Evolutionary conservation across 2,888 invertebrate species (phyloP), one percentile per base, ranked within the genome.

Genomic region (Clostera curtula): DNA sequence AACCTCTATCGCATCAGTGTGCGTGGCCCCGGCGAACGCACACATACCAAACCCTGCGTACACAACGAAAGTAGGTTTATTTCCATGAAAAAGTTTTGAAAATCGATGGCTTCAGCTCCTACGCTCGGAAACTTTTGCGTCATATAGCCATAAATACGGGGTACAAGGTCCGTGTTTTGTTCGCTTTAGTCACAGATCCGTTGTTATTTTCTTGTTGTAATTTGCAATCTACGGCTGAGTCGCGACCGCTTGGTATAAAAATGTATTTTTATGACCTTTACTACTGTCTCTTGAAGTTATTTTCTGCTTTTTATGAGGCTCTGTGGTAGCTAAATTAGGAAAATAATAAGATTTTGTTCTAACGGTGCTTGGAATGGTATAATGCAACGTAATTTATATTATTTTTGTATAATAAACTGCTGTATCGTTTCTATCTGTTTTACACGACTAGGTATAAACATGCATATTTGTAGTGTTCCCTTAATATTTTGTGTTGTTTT

Each of bases 61-160:
- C 73, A 80, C 76, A 74, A 70, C 67, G 71, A 77, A 80, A 82
- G 82, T 82, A 76, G 82, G 82, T 82, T 82, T 82, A 80, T 84
- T 80, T 83, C 83, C 83, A 83, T 80, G 85, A 84, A 85, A 85
- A 85, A 85, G 80, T 85, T 85, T 83, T 76, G 82, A 83, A 84
- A 85, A 85, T 85, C 85, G 84, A 83, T 83, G 80, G 80, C 76
- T 79, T 76, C 63, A 77, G 80, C 82, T 79, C 77, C 77, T 73
- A 76, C 77, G 76, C 76, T 72, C 63, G 61, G 60, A 77, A 83
- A 83, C 68, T 83, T 83, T 80, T 73, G 68, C 75, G 66, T 66
- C 80, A 71, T 77, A 80, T 74, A 80, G 66, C 80, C 79, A 82
- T 82, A 82, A 82, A 82, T 83, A 82, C 69, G 59, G 54, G 56